Conservation (phyloP, 2,113 vertebrate species). For the Podocnemis expansa region DNA sequence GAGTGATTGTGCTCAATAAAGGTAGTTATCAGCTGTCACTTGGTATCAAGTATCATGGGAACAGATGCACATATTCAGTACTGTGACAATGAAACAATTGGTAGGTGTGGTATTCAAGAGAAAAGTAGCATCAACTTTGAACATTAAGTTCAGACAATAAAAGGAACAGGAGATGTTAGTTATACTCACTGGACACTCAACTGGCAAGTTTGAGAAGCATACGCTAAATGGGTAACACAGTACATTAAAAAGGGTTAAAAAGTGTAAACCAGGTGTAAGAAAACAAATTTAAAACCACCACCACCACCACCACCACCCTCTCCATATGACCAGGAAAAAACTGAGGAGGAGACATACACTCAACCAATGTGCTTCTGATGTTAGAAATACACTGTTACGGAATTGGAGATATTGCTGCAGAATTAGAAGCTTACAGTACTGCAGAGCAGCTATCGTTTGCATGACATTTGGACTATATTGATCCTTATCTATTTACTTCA, state of each 20-base stretch:
- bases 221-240: not conserved
- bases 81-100: not conserved
- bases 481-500: not conserved
- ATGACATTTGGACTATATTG: not conserved
- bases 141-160: fast-evolving
- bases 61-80: fast-evolving
- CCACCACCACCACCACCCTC: not conserved
- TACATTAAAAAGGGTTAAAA: fast-evolving
- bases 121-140: not conserved
- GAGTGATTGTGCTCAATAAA: not conserved
- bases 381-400: fast-evolving
- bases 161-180: fast-evolving
- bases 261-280: not conserved
- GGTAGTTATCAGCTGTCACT: not conserved
- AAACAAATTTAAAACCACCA: not conserved
- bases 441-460: not conserved
- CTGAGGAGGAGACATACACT: not conserved
- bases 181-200: not conserved
- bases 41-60: not conserved
- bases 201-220: not conserved
- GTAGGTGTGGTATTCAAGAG: not conserved
- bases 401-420: not conserved
- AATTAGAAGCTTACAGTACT: not conserved
- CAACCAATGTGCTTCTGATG: not conserved
- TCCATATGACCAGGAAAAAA: not conserved